phyloP scores from a whole-genome alignment of 2,888 invertebrate species.

The Pachymerium ferrugineum region DNA sequence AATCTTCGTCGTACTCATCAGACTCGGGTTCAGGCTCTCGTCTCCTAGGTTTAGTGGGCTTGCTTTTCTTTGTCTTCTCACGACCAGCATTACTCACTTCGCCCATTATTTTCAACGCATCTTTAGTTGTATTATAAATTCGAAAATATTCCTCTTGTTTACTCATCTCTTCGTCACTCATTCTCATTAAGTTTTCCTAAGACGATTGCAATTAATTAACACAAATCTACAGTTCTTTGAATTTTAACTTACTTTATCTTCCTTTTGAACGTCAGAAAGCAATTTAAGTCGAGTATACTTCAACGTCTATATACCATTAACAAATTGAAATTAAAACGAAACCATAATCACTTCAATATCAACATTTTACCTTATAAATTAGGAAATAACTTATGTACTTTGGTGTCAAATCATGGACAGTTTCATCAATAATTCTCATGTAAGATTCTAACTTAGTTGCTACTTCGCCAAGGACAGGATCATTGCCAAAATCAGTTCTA shows the following conservation, averaged over 20 bases:
- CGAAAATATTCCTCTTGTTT: not conserved
- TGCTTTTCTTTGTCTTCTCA: no score
- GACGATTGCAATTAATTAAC: not conserved
- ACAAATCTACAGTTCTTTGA: not conserved
- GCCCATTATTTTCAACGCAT: not conserved
- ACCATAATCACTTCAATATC: no score
- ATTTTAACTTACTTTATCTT: not conserved
- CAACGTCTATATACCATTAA: no score
- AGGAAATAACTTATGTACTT: conserved; percentile 1
- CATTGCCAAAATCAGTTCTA: not conserved
- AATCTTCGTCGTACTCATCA: no score
- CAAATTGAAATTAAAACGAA: no score
- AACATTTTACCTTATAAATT: not conserved
- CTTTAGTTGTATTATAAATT: not conserved
- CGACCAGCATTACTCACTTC: not conserved
- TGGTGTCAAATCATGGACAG: not conserved
- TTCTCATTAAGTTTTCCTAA: not conserved
- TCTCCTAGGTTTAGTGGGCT: no score
- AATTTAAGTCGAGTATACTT: not conserved
- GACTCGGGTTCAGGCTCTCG: no score
- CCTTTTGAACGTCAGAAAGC: not conserved
- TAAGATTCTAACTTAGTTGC: not conserved
- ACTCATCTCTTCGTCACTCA: not conserved
- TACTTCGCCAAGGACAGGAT: not conserved
- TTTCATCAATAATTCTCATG: conserved; percentile 18